Evolutionary conservation across 2,888 invertebrate species (phyloP).

Genomic region (Xestia sexstrigata): DNA sequence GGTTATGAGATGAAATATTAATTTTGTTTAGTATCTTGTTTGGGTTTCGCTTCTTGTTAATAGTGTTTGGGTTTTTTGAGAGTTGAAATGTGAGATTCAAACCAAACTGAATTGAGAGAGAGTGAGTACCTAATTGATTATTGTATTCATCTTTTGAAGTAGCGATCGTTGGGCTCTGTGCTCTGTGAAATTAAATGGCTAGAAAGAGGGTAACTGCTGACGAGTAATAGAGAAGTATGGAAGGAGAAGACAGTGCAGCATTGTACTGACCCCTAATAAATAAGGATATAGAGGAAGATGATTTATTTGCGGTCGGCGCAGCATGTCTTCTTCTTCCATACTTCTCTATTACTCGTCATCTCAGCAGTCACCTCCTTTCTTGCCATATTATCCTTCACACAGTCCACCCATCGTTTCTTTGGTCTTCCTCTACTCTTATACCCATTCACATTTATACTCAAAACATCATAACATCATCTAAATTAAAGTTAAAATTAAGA

Average conservation of each 20-base stretch:
- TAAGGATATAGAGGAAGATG: background rate
- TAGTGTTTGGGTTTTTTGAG: conserved; percentile 3
- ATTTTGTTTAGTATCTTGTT: conserved; percentile 52
- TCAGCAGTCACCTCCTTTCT: no score
- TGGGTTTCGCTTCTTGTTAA: conserved; percentile 57
- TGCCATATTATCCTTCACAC: no score
- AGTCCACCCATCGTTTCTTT: no score
- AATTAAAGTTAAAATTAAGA: no score
- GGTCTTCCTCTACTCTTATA: no score
- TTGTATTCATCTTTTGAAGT: background rate
- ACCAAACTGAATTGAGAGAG: background rate
- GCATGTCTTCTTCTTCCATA: no score
- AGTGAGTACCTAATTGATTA: background rate
- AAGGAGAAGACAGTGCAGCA: no score
- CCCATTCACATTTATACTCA: no score
- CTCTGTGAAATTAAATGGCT: background rate
- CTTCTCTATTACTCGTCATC: no score
- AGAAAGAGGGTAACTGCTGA: background rate
- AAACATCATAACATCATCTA: no score
- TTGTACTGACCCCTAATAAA: background rate
- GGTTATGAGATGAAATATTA: conserved; percentile 60
- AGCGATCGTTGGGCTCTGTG: background rate
- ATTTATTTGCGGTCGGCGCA: no score
- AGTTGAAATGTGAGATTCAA: background rate
- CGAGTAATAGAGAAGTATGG: background rate